phyloP scores from a whole-genome alignment of 2,113 vertebrate species.

The Pachycephala philippinensis region DNA sequence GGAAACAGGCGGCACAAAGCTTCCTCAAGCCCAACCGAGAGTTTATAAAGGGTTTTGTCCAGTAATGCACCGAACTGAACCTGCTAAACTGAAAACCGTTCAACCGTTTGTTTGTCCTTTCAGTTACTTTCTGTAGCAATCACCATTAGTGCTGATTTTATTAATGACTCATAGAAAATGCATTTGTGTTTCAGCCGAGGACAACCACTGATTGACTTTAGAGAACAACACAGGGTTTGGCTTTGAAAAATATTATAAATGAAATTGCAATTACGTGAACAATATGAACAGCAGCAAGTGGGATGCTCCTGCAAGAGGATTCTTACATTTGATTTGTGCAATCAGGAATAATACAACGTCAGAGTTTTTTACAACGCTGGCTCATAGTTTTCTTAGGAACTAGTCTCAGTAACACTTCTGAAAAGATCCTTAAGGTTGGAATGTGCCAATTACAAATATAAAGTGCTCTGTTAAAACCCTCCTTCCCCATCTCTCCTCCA shows the following conservation, averaged over 20 bases:
- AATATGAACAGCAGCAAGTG: not conserved
- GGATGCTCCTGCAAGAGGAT: not conserved
- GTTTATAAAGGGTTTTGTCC: conserved; percentile 48
- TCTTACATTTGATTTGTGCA: not conserved
- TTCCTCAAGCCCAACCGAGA: conserved; percentile 46
- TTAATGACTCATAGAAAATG: conserved; percentile 60
- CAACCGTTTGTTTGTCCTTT: conserved; percentile 64
- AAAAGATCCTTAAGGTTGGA: not conserved
- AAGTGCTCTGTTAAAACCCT: not conserved
- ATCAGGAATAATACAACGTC: not conserved
- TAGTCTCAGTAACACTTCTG: not conserved
- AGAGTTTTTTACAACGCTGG: fast-evolving
- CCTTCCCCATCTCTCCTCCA: not conserved
- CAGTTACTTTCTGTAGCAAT: conserved; percentile 54
- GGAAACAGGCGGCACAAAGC: conserved; percentile 38
- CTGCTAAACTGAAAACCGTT: conserved; percentile 37
- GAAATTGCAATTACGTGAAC: not conserved
- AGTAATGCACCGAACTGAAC: not conserved
- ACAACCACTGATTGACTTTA: not conserved
- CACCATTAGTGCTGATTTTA: conserved; percentile 11
- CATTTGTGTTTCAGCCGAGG: not conserved
- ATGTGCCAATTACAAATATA: not conserved
- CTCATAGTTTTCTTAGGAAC: not conserved
- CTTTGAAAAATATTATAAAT: not conserved
- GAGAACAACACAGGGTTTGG: not conserved